phyloP scores from a whole-genome alignment of 2,888 invertebrate species.

The Eutolmus rufibarbis region DNA sequence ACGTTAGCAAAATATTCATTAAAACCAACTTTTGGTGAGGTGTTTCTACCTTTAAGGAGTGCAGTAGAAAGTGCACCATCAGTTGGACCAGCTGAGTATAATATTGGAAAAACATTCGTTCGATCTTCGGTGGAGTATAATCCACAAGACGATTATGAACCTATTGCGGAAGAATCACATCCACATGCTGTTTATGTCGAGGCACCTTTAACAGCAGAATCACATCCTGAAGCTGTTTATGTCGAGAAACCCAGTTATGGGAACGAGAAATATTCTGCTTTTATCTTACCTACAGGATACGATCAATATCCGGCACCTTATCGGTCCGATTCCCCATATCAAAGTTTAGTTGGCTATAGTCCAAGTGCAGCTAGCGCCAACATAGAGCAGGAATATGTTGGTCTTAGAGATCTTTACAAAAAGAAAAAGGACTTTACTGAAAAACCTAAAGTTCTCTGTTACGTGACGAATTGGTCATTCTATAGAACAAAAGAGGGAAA shows the following conservation, averaged over 20 bases:
- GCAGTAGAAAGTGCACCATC: slow-evolving; percentile 78
- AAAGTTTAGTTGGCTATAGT: slow-evolving; percentile 55
- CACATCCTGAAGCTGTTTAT: slow-evolving; percentile 4
- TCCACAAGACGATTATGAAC: slow-evolving; percentile 12
- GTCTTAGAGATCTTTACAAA: not conserved
- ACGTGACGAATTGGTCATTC: slow-evolving; percentile 89
- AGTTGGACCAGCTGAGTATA: slow-evolving; percentile 50
- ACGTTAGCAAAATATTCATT: slow-evolving; percentile 50
- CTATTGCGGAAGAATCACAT: not conserved
- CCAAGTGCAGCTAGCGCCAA: not conserved
- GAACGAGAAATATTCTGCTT: slow-evolving; percentile 55
- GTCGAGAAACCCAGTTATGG: not conserved
- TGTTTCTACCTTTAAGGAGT: slow-evolving; percentile 71
- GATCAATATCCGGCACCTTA: slow-evolving; percentile 57
- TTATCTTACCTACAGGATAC: slow-evolving; percentile 51
- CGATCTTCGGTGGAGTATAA: slow-evolving; percentile 58
- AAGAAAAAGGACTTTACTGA: slow-evolving; percentile 52
- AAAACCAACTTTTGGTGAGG: slow-evolving; percentile 56
- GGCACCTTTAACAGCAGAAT: not conserved
- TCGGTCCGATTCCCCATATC: slow-evolving; percentile 60
- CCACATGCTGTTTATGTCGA: not conserved
- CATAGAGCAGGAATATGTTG: not conserved
- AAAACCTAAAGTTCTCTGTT: slow-evolving; percentile 75
- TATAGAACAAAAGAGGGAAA: slow-evolving; percentile 83
- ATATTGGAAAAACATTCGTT: slow-evolving; percentile 53